A percentile compares a stretch with the other conserved stretches of the same genome.
These are phyloP conservation scores for Leptinotarsa undecemlineata DNA, from an alignment of 1,140 invertebrate genomes.

Conservation along the genomic window DNA sequence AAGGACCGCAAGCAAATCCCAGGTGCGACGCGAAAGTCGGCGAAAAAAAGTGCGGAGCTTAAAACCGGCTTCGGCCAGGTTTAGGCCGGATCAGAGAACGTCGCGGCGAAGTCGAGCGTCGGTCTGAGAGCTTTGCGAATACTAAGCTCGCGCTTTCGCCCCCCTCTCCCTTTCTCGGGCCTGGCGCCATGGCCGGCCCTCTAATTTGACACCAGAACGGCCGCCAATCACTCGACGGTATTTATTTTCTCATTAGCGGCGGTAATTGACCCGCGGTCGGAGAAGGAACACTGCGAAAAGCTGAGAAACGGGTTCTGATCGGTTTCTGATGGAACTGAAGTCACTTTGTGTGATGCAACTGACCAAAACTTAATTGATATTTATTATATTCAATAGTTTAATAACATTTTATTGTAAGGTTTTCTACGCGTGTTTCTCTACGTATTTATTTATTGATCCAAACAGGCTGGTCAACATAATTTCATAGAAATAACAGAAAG, in stretches of 20 bases:
- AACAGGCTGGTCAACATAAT: no score
- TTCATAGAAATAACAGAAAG: no score
- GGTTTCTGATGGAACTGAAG: no score
- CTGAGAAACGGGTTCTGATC: no score
- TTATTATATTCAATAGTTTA: no score
- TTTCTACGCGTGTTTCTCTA: no score
- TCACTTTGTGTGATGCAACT: no score
- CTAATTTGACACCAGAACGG: slow-evolving; percentile 41
- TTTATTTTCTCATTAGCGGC: slow-evolving; percentile 40
- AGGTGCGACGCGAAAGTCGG: slow-evolving; percentile 52
- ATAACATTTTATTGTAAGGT: no score
- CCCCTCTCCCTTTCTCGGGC: slow-evolving; percentile 31
- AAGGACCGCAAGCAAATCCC: slow-evolving; percentile 50
- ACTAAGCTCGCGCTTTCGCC: slow-evolving; percentile 50
- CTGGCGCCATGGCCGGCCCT: slow-evolving; percentile 26
- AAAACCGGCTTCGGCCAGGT: slow-evolving; percentile 55
- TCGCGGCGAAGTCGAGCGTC: slow-evolving; percentile 49
- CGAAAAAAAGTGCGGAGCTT: slow-evolving; percentile 53
- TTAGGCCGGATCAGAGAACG: slow-evolving; percentile 53
- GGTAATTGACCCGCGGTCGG: slow-evolving; percentile 32
- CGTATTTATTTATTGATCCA: no score
- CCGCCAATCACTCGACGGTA: slow-evolving; percentile 42
- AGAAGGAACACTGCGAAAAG: no score
- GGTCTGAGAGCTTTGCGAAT: slow-evolving; percentile 53
- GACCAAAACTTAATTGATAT: no score